Percentiles rank a stretch among this genome's conserved stretches.
These are phyloP conservation scores for Nymphalis polychloros DNA, from an alignment of 2,888 invertebrate genomes.

Conservation along the genomic window DNA sequence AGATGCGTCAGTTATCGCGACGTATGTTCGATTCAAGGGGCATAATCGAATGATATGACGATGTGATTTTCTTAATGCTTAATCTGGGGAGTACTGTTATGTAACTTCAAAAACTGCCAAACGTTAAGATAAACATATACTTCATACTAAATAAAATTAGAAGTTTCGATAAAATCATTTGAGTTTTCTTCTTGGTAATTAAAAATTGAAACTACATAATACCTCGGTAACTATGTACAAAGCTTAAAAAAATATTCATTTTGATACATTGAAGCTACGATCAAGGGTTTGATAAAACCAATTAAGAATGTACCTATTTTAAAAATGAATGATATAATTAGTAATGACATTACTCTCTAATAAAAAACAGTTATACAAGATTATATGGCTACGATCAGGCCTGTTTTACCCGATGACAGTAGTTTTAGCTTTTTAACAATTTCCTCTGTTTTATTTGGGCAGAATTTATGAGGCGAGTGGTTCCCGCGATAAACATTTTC, in stretches of 20 bases:
- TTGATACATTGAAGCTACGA: too few species aligned
- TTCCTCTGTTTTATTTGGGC: conserved; percentile 73
- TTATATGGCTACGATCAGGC: neutral
- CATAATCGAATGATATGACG: conserved; percentile 44
- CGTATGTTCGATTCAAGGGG: conserved; percentile 58
- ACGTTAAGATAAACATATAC: neutral
- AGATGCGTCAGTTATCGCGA: conserved; percentile 67
- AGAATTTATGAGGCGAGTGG: conserved; percentile 78
- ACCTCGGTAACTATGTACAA: too few species aligned
- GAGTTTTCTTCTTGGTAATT: too few species aligned
- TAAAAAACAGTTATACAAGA: too few species aligned
- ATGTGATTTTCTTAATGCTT: conserved; percentile 22
- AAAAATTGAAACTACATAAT: too few species aligned
- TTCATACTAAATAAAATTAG: too few species aligned
- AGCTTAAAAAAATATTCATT: too few species aligned
- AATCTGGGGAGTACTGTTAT: neutral
- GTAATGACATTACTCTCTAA: too few species aligned
- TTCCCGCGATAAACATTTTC: conserved; percentile 74
- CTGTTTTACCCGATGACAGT: conserved; percentile 44
- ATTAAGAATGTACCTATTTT: too few species aligned
- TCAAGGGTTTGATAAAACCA: too few species aligned
- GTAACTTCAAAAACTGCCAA: neutral
- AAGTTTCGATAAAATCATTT: too few species aligned
- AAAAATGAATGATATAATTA: too few species aligned
- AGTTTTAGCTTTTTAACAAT: conserved; percentile 74